Percentiles rank a stretch among this genome's conserved stretches.
phyloP scores from a whole-genome alignment of 2,797 vertebrate genomes.

The Anisognathus igniventris region DNA sequence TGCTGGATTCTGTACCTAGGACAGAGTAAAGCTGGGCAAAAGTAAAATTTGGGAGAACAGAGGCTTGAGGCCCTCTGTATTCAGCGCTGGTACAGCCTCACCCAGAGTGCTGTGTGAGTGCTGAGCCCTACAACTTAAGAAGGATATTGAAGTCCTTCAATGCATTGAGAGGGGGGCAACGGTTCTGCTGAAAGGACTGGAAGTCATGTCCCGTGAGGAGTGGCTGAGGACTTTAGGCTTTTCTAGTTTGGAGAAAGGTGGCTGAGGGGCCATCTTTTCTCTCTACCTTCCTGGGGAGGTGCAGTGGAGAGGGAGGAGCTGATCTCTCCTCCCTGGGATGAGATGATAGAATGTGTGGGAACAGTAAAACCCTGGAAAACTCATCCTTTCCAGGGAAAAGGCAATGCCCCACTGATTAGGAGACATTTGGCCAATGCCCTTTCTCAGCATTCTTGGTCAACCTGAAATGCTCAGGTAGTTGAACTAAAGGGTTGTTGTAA shows the following conservation, averaged over 20 bases:
- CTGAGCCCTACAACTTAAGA: neutral
- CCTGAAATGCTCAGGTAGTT: neutral
- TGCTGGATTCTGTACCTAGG: neutral
- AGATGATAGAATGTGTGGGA: neutral
- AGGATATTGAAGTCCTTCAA: neutral
- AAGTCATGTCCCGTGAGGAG: neutral
- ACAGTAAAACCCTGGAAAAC: neutral
- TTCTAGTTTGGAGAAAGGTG: neutral
- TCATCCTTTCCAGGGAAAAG: neutral
- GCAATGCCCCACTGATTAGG: neutral
- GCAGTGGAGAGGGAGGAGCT: neutral
- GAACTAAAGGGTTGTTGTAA: neutral
- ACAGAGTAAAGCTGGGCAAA: rapidly evolving
- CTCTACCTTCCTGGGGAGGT: neutral
- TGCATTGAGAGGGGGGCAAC: rapidly evolving
- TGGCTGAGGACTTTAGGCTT: neutral
- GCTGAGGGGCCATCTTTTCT: neutral
- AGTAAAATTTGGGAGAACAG: rapidly evolving
- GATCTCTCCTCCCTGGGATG: neutral
- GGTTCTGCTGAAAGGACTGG: rapidly evolving
- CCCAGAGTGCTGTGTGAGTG: no score
- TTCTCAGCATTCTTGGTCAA: neutral
- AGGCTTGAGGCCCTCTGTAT: neutral
- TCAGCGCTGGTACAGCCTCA: rapidly evolving
- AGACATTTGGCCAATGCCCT: neutral